Evolutionary conservation across 2,797 vertebrate genomes (phyloP), one percentile per base, ranked within the genome.

Genomic region (Sebastes trivittatus): DNA sequence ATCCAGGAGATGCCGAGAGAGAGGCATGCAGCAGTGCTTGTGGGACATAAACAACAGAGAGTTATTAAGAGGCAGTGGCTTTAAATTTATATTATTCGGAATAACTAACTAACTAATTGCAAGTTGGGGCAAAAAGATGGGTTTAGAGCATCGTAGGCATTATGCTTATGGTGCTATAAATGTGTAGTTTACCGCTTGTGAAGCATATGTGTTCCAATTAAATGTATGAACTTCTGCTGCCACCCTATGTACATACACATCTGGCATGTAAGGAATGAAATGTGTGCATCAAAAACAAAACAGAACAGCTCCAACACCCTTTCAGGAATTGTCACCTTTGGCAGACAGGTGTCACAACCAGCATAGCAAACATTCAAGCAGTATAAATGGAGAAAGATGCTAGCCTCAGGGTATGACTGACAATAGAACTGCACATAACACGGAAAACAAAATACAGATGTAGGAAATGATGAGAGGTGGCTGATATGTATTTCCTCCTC

Each of bases 361-460:
- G 29, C n/a, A 23, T 4, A 84, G 10, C 58, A 73, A 88, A 82
- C 13, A 62, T 66, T 56, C n/a, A 58, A 25, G 13, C 16, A 2
- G 29, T 66, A 34, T 58, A 72, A 80, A 77, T 3, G 1, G 25
- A 78, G 52, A 88, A 92, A 91, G 89, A 88, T 87, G 49, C 69
- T 92, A 84, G 78, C 93, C 90, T 85, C 23, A 18, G 90, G 94
- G 27, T 70, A 72, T 63, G 54, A 75, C 67, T 78, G 60, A 52
- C 60, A 52, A 2, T 1, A 22, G 11, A 75, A 32, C 11, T 18
- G 10, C n/a, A 63, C 25, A 30, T 11, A 56, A 65, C 1, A 29
- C 6, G 5, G 2, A 30, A 71, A 56, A 56, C 11, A 1, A 23
- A 74, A 22, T 56, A 38, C 52, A 56, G 32, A 72, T 55, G 22